Evolutionary conservation across 1,140 invertebrate genomes (phyloP), one percentile per base, ranked within the genome.

Genomic region (Vanessa tameamea): DNA sequence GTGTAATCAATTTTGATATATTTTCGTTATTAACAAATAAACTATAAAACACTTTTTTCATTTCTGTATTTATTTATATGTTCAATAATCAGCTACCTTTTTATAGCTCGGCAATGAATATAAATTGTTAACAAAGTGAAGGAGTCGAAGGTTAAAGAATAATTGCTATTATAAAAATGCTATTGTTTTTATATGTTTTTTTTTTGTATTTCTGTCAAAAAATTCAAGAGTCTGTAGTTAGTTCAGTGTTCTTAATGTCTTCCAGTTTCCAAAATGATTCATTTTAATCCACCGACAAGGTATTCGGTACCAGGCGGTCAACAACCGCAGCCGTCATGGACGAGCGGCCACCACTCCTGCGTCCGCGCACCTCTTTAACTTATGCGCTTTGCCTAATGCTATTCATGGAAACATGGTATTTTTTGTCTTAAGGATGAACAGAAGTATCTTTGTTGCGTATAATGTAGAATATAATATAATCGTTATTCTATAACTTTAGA

Each of bases 271-370:
- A 68, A 57, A 68, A 68, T 64, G 61, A 71, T 66, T 64, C 15
- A 26, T 14, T 55, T n/a, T 48, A 66, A 47, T 50, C 69, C 74
- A 77, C 72, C 68, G 64, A 59, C 55, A 64, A 71, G 59, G 66
- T 74, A 72, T 76, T 76, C 59, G 71, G 64, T 63, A 55, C 66
- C 16, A 72, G 23, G 59, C 77, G 80, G 81, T 83, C 81, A 82
- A 78, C 81, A 81, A 85, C 83, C 83, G 83, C 9, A 48, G 74
- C 76, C 78, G 82, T 82, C 80, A 83, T 72, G 81, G 75, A 47
- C 78, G 77, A 80, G 72, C 73, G 80, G 57, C 67, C 77, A 68
- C 78, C 80, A 55, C 66, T 61, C 47, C 61, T 64, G 55, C 53
- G 20, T 20, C 20, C 20, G 26, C 3, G 53, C 53, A 57, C 12